Evolutionary conservation across 2,113 vertebrate species (phyloP), one percentile per base, ranked within the genome.

Genomic region (Saguinus imperator): DNA sequence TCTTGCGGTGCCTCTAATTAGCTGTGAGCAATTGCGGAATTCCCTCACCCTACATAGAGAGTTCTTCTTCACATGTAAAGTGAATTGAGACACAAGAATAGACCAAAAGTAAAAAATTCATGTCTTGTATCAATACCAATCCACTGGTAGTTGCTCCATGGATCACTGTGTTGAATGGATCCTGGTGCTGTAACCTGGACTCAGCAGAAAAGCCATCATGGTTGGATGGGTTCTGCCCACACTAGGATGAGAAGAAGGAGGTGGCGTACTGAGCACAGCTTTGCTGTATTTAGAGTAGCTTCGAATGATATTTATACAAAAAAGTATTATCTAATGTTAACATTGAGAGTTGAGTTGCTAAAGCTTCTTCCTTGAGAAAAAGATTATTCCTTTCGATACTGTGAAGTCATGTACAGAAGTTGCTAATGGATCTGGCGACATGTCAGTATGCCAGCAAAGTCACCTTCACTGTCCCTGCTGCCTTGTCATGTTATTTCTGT

Each of bases 291-390:
- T 70, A 40, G 16, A 14, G 32, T 18, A 64, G 13, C 21, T 14
- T 17, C 0, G 21, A 27, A 32, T 10, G 55, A n/a, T 40, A 45
- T 27, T 32, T 25, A 16, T 1, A n/a, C 27, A 85, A 12, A 89
- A 89, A 75, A 29, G 2, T 35, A 58, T 8, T 23, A 52, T 8
- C 32, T 35, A 66, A 57, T 8, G 7, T 90, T 29, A 76, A 29
- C 6, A 21, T 0, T 43, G 8, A n/a, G 27, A 8, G 13, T 23
- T 50, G 27, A 10, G 17, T 20, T 50, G 23, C 9, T n/a, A 23
- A 45, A 1, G 13, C 80, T 40, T 23, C 83, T 64, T 68, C 40
- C 45, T 66, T 43, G 16, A 75, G 48, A 87, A 68, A n/a, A 37
- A 64, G 76, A 75, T 55, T 23, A 72, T 84, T 80, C 29, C 7